Evolutionary conservation across 2,797 vertebrate genomes (phyloP), one percentile per base, ranked within the genome.

Genomic region (Pempheris klunzingeri): DNA sequence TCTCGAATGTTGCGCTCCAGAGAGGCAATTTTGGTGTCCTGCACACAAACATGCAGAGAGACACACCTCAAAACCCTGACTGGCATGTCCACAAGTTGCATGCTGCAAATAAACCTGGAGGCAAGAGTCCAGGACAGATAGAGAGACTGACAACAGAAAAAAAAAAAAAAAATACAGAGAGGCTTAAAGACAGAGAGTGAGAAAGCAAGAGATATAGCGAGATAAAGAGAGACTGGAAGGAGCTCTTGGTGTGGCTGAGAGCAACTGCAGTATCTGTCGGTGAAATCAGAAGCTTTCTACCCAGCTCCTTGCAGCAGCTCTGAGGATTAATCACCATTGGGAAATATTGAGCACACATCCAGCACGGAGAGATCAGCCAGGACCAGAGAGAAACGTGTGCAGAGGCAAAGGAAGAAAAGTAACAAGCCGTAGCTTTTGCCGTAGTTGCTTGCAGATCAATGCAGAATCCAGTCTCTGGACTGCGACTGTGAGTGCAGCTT

Each of bases 11-110:
- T 98, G 88, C 97, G 96, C 90, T 99, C 98, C 91, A 99, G 90
- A 53, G 98, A 99, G 86, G 98, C 97, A 69, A 99, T 98, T 95
- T 99, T 99, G 94, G 97, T 98, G 92, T 99, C 98, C 97, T 99
- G 88, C 81, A 88, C 84, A 90, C 74, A 92, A 81, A 94, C 71
- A 94, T 49, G 87, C 72, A 80, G 74, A 86, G 68, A 90, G 86
- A 85, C 84, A 93, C 87, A 88, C 85, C 83, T 93, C 85, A 93
- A 80, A 90, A 83, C 61, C 81, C 41, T 44, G 66, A 66, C 54
- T 67, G 70, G 59, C 75, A 90, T 87, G 84, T 84, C 81, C 81
- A 84, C 61, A 86, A 83, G 78, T 84, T 80, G 63, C 77, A 81
- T 72, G 71, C 26, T 80, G 78, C 63, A 77, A 63, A 83, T n/a